Evolutionary conservation across 64 coral and sea anemone genomes (phyloP).

Genomic region (Stylophora pistillata): DNA sequence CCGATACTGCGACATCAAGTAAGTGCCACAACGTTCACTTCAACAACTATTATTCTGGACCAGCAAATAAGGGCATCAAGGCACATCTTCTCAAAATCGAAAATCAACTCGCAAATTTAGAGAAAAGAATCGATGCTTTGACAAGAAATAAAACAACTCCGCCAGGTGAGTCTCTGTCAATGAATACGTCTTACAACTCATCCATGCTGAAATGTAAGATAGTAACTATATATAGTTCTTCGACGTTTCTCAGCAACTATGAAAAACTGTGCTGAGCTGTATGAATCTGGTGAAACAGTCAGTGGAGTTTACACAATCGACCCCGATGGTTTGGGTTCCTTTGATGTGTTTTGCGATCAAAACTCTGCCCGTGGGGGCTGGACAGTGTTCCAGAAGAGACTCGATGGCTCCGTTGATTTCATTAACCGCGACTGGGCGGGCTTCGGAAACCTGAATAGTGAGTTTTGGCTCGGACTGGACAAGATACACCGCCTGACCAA

Average conservation of each 20-base stretch:
- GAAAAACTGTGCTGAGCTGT: conserved; percentile 16
- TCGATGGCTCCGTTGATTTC: conserved; percentile 52
- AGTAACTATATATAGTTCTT: not conserved
- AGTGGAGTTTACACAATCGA: conserved; percentile 48
- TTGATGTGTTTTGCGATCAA: conserved; percentile 50
- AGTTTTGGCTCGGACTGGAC: conserved; percentile 65
- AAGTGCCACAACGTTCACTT: conserved; percentile 8
- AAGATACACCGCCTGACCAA: conserved; percentile 42
- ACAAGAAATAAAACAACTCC: not conserved
- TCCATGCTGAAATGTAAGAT: no score
- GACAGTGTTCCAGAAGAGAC: conserved; percentile 53
- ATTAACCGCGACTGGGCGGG: conserved; percentile 20
- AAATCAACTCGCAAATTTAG: not conserved
- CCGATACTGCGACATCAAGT: not conserved
- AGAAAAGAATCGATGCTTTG: conserved; percentile 6
- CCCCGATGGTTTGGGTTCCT: conserved; percentile 45
- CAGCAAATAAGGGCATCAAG: conserved; percentile 16
- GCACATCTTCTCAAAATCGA: not conserved
- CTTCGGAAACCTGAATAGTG: conserved; percentile 21
- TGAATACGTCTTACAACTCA: no score
- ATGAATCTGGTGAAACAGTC: conserved; percentile 4
- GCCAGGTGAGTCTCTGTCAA: not conserved
- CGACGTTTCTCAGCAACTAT: not conserved
- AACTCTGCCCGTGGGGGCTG: conserved; percentile 25
- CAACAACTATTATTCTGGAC: conserved; percentile 24